Evolutionary conservation across 2,797 vertebrate genomes (phyloP).

Genomic region (Hapalemur alaotrensis): DNA sequence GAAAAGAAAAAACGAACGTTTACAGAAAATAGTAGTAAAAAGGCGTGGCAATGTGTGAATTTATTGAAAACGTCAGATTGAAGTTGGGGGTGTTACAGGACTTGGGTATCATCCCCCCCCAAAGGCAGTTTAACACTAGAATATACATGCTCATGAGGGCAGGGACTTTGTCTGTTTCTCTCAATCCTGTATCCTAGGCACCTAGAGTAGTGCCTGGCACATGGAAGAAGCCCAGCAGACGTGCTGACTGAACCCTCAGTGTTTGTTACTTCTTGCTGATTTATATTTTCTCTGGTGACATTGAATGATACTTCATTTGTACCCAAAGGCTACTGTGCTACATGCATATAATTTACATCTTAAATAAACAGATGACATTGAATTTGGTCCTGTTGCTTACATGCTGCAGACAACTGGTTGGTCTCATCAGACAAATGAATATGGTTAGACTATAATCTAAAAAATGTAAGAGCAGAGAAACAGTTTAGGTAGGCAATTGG

Average conservation of each 20-base stretch:
- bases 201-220: neutral
- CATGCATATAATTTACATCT: slow-evolving; percentile 71
- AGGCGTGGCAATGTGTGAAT: neutral
- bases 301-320: slow-evolving; percentile 70
- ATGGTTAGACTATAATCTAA: slow-evolving; percentile 58
- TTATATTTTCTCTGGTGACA: slow-evolving; percentile 67
- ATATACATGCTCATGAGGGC: neutral
- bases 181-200: neutral
- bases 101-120: neutral
- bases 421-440: slow-evolving; percentile 72
- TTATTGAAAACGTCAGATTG: slow-evolving; percentile 15
- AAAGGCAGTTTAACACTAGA: neutral
- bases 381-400: slow-evolving; percentile 69
- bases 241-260: neutral
- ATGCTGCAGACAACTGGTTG: slow-evolving; percentile 71
- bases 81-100: neutral
- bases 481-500: slow-evolving; percentile 55
- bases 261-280: slow-evolving; percentile 55
- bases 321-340: slow-evolving; percentile 58
- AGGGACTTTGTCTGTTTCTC: neutral
- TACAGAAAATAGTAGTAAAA: neutral
- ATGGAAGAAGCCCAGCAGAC: neutral
- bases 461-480: slow-evolving; percentile 62
- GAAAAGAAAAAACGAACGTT: neutral
- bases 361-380: slow-evolving; percentile 69